Base-by-base conservation (phyloP, 2,797 vertebrate genomes). In the Zalophus californianus region DNA sequence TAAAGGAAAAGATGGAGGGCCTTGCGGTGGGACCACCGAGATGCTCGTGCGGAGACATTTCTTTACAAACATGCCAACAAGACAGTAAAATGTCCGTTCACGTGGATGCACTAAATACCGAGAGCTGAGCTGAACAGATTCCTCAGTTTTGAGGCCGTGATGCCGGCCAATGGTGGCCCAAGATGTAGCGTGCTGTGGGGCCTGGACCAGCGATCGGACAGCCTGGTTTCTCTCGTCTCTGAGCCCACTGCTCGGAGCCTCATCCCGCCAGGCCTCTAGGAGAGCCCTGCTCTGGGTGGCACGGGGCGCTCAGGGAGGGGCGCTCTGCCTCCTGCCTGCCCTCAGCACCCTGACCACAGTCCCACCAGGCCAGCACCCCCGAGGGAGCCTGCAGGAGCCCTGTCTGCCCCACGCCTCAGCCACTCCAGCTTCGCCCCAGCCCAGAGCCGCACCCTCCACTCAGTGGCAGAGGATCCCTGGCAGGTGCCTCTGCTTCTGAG, bases 81-180 rank as follows among this genome's bases (percentile, higher is more conserved):
- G 23, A 44, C 3, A 3, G 23, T 15, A 27, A 4, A 15, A 5
- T 0, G 70, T 44, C 70, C 13, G 3, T 44, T 8, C 70, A 44
- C 7, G 38, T 8, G 6, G 14, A 15, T 7, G 2, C 21, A 6
- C 35, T 0, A 13, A 72, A 72, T 7, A 2, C 38, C 14, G 5
- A 2, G 41, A 27, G 11, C 38, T 7, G 14, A 27, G 3, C 8
- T 3, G 6, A 13, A 8, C 12, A 6, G 3, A 13, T 3, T 41
- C 70, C 35, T 72, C 35, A 5, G 21, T 0, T 2, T 23, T 5
- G 68, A 38, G 66, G 68, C 68, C 21, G 11, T 38, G n/a, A 35
- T 8, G 3, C n/a, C 1, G n/a, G 66, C 29, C 4, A 25, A 11
- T 4, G 18, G n/a, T 70, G 66, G 2, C 3, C 64, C 66, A 2